Conservation (phyloP, 2,888 invertebrate genomes). For the Lepetodrilus schrolli region DNA sequence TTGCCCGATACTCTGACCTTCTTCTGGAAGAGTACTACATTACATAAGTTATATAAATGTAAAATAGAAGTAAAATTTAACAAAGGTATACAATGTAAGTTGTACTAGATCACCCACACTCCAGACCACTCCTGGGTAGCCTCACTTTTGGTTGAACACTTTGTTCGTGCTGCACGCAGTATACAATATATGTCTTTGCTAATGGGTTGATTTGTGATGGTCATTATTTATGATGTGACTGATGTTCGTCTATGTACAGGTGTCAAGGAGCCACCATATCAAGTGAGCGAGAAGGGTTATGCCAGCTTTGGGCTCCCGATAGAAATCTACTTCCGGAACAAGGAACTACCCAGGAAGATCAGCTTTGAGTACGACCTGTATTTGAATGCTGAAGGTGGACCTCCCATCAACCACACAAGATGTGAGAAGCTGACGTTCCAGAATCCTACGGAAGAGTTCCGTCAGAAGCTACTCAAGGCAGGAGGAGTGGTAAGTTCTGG, state of each 20-base stretch:
- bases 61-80: too few relatives aligned
- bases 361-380: slow-evolving; percentile 86
- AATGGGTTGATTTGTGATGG: neutral
- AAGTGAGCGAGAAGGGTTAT: slow-evolving; percentile 94
- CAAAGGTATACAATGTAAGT: too few relatives aligned
- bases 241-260: slow-evolving; percentile 83
- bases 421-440: slow-evolving; percentile 89
- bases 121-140: too few relatives aligned
- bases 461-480: slow-evolving; percentile 88
- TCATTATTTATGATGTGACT: neutral
- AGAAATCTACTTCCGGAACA: slow-evolving; percentile 87
- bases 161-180: too few relatives aligned
- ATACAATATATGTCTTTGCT: neutral
- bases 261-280: slow-evolving; percentile 92
- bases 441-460: slow-evolving; percentile 91
- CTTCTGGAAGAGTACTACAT: too few relatives aligned
- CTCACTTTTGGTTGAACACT: too few relatives aligned
- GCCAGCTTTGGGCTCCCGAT: slow-evolving; percentile 93
- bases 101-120: too few relatives aligned
- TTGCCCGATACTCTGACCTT: too few relatives aligned
- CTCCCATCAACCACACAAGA: slow-evolving; percentile 82
- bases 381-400: slow-evolving; percentile 84
- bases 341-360: slow-evolving; percentile 91
- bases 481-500: slow-evolving; percentile 83
- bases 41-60: too few relatives aligned